These are phyloP conservation scores for Mustelus asterias DNA, from an alignment of 2,113 vertebrate genomes.

Conservation along the genomic window DNA sequence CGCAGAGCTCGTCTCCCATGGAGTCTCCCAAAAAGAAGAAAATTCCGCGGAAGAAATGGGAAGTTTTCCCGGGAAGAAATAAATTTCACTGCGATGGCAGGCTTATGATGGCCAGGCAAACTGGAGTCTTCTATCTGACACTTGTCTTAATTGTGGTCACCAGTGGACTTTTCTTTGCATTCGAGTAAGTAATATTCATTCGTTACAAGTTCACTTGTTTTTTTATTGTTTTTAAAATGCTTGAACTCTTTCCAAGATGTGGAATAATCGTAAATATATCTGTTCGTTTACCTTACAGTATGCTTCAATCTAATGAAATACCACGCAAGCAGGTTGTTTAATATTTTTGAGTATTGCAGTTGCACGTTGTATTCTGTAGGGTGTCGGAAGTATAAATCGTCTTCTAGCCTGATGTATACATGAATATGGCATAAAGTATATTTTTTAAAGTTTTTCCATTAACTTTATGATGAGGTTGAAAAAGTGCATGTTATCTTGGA, in stretches of 20 bases:
- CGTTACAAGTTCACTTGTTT: not conserved
- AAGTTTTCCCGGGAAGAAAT: slow-evolving; percentile 92
- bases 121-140: slow-evolving; percentile 95
- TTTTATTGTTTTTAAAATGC: not conserved
- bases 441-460: not conserved
- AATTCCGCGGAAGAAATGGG: slow-evolving; percentile 83
- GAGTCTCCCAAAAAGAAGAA: slow-evolving; percentile 86
- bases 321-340: not conserved
- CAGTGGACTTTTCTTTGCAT: slow-evolving; percentile 96
- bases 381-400: not conserved
- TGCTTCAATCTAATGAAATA: not conserved
- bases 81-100: slow-evolving; percentile 94
- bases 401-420: not conserved
- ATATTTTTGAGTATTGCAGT: not conserved
- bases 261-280: no score
- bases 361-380: not conserved
- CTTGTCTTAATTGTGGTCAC: slow-evolving; percentile 90
- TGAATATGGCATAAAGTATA: not conserved
- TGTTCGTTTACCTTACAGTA: not conserved
- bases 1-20: slow-evolving; percentile 89
- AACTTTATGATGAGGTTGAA: not conserved
- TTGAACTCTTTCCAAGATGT: not conserved
- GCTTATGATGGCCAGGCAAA: slow-evolving; percentile 98
- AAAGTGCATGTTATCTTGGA: not conserved
- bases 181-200: slow-evolving; percentile 80